These are phyloP conservation scores for Amblyjoppa fuscipennis DNA, from an alignment of 2,888 invertebrate species.

Conservation along the genomic window DNA sequence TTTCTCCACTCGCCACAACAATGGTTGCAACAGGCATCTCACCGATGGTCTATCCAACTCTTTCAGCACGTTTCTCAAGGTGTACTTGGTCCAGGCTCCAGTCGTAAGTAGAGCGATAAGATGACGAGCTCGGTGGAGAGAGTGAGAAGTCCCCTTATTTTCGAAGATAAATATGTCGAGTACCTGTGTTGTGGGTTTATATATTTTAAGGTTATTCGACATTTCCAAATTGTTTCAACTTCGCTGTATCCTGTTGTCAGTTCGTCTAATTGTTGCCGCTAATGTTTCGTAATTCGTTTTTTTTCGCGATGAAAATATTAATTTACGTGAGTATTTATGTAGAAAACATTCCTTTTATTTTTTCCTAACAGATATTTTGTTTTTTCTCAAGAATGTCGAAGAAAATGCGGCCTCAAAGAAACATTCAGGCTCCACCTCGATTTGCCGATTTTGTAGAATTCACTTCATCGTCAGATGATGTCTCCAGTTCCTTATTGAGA, in stretches of 20 bases:
- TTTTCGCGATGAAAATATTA: neutral
- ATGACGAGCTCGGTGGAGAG: neutral
- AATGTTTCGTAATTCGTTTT: too few species aligned
- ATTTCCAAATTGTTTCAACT: neutral
- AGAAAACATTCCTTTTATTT: neutral
- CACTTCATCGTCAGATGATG: neutral
- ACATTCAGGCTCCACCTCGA: neutral
- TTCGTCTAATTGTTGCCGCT: too few species aligned
- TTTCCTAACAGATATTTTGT: neutral
- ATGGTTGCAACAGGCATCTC: constrained; percentile 2
- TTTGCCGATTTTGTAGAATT: neutral
- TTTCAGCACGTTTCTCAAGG: neutral
- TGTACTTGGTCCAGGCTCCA: neutral
- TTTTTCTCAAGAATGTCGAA: neutral
- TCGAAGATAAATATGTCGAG: neutral
- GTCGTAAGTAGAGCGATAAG: constrained; percentile 6
- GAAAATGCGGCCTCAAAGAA: neutral
- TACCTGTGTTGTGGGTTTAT: too few species aligned
- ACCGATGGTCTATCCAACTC: neutral
- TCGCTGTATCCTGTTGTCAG: neutral
- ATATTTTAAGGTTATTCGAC: neutral
- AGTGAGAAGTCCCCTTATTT: too few species aligned
- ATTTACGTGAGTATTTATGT: neutral
- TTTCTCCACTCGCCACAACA: neutral
- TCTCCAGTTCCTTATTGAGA: neutral